A percentile compares a stretch with the other conserved stretches of the same genome.
These are phyloP conservation scores for Drosophila mojavensis DNA, from an alignment of 1,140 invertebrate species.

Conservation along the genomic window DNA sequence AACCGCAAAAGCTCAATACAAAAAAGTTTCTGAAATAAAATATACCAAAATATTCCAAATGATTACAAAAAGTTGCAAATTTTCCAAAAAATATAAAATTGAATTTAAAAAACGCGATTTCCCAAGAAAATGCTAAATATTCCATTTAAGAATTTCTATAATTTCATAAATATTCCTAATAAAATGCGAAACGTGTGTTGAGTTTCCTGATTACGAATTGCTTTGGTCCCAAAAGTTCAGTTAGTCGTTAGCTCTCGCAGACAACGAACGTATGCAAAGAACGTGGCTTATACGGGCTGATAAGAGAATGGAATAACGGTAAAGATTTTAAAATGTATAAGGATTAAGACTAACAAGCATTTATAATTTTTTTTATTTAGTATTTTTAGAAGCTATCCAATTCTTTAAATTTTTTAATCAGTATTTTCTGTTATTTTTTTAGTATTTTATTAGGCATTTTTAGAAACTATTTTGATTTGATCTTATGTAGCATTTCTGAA, in stretches of 20 bases:
- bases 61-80: slow-evolving; percentile 29
- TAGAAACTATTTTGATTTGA: too few relatives aligned
- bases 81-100: slow-evolving; percentile 29
- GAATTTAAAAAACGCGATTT: not conserved
- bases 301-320: too few relatives aligned
- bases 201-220: slow-evolving; percentile 5
- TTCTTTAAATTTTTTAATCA: too few relatives aligned
- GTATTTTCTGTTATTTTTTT: too few relatives aligned
- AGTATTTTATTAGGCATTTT: too few relatives aligned
- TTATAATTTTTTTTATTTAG: too few relatives aligned
- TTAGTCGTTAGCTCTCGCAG: slow-evolving; percentile 17
- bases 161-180: not conserved
- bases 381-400: too few relatives aligned
- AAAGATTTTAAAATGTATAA: too few relatives aligned
- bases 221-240: slow-evolving; percentile 9
- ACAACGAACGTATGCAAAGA: slow-evolving; percentile 23
- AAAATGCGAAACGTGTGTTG: slow-evolving; percentile 14
- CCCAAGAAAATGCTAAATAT: not conserved
- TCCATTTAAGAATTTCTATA: not conserved
- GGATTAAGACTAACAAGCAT: too few relatives aligned
- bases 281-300: slow-evolving; percentile 1
- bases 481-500: too few relatives aligned
- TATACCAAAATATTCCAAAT: slow-evolving; percentile 47
- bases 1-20: slow-evolving; percentile 7
- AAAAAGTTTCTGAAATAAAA: slow-evolving; percentile 31